Percentiles rank a stretch among this genome's conserved stretches.
Conservation (phyloP, 2,888 invertebrate species). For the Andrena praecox region DNA sequence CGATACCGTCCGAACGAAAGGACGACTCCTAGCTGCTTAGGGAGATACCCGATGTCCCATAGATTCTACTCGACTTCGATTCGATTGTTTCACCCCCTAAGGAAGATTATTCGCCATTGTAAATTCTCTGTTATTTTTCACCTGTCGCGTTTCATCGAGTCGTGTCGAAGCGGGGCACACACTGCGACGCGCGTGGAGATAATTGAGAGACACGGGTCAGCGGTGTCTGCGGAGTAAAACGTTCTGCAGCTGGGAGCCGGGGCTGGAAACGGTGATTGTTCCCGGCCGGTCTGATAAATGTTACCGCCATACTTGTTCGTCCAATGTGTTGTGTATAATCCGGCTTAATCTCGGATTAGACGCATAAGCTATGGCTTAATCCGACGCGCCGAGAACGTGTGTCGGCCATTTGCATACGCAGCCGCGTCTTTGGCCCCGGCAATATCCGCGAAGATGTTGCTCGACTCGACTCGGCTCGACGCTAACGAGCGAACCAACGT, state of each 20-base stretch:
- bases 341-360: conserved; percentile 66
- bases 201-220: conserved; percentile 10
- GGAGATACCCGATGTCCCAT: not conserved
- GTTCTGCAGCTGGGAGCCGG: not conserved
- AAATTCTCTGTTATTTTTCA: not conserved
- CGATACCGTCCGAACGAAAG: no score
- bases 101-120: not conserved
- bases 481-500: not conserved
- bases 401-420: conserved; percentile 61
- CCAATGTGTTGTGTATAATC: conserved; percentile 64
- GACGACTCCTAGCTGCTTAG: not conserved
- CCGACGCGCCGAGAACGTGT: conserved; percentile 59
- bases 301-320: conserved; percentile 58
- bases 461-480: not conserved
- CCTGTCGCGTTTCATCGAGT: not conserved
- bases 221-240: conserved; percentile 27
- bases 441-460: conserved; percentile 35
- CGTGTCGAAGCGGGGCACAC: not conserved
- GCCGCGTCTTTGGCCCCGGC: conserved; percentile 26
- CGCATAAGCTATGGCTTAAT: conserved; percentile 68
- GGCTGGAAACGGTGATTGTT: conserved; percentile 50
- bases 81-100: not conserved
- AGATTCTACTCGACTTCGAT: not conserved
- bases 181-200: conserved; percentile 18
- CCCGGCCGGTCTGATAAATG: conserved; percentile 58